Base-by-base conservation (phyloP, 2,113 vertebrate species). In the Sakesphorus luctuosus region DNA sequence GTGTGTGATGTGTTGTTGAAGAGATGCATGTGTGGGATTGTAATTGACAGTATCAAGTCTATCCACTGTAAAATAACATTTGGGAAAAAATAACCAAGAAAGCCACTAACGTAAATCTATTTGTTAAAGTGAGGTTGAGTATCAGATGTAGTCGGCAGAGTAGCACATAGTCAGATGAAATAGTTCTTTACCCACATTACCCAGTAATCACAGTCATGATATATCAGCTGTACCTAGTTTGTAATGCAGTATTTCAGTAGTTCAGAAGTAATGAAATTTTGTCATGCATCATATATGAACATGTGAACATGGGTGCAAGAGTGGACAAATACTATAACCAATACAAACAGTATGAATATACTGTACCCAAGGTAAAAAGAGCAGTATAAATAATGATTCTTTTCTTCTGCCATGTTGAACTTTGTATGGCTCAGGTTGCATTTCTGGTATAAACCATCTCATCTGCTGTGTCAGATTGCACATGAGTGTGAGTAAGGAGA, bases 181-280 rank as follows among this genome's bases (percentile, higher is more conserved):
- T 96, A 88, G 75, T 97, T 82, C 95, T 98, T 96, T 98, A 96
- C 63, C 40, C 58, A 49, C 16, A 50, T 97, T 97, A 97, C 85
- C 83, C 77, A 78, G 62, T 74, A 82, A 96, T 93, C 47, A 68
- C 19, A 89, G 69, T 33, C 23, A 44, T 20, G 72, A 38, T 52
- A 43, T 49, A 73, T 96, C 94, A 97, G 89, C 35, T 80, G 28
- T 15, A 66, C 12, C 35, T 75, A 35, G 18, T 73, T 66, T 62
- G 8, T 63, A 71, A 35, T 36, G 20, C 2, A 33, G 10, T 47
- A 44, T 68, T 90, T 79, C 62, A 53, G 43, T 66, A 63, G 35
- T 55, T 86, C 29, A 87, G 35, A 65, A 77, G 28, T 46, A 38
- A 7, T 80, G 67, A 66, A 86, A 46, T 75, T 87, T 74, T 84